Base-by-base conservation (phyloP, 1,140 invertebrate genomes). In the Patella vulgata region DNA sequence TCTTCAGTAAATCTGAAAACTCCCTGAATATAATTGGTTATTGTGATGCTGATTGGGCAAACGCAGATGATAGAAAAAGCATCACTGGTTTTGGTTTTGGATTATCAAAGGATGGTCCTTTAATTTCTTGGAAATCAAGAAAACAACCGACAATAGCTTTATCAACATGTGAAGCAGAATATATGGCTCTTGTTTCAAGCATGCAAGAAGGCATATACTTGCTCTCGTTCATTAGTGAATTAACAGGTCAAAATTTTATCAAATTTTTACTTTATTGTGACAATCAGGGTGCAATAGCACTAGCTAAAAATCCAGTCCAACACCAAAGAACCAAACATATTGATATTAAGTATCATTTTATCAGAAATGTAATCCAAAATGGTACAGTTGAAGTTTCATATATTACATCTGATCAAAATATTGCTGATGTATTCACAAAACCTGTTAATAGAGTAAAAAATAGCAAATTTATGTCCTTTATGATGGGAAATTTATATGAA, bases 121-220 rank as follows among this genome's bases (percentile, higher is more conserved):
- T 58, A 3, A 65, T 65, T 17, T 65, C 56, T 14, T 88, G 85
- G 68, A 83, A 85, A 39, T 33, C 6, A 11, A 54, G 52, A 31
- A 86, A 82, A 68, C 87, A 88, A 56, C 79, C 74, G 39, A 83
- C 84, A 5, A 82, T 84, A 28, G 85, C 85, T 27, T 71, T 85
- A 50, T 85, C 80, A 21, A 81, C 79, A 4, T 85, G 83, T 17
- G 87, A 82, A 52, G 85, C 77, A 17, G 80, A 82, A 57, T 87
- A 86, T 62, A 71, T 6, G 33, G 4, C 52, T 6, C 5, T 54
- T 6, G 6, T 54, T 4, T 54, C 62, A 14, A 58, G 43, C 19
- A 30, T 56, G 9, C 63, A 73, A 50, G 68, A 69, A 56, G 19
- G 46, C 21, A 52, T 66, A 30, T 74, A 39, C 59, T 43, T 77